Conservation (phyloP, 2,797 vertebrate species). For the Ambastaia sidthimunki region DNA sequence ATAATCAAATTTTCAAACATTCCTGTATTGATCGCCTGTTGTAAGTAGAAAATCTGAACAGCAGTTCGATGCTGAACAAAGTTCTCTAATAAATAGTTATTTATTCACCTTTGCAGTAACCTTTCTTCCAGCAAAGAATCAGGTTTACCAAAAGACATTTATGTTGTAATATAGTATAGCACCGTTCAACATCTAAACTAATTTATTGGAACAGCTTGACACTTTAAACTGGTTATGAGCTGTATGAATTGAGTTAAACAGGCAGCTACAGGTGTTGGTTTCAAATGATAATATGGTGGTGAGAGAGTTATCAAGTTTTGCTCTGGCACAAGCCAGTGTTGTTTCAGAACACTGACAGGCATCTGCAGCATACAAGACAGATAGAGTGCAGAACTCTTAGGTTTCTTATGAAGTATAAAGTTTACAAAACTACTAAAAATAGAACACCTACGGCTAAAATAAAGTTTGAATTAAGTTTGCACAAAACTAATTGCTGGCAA, state of each 20-base stretch:
- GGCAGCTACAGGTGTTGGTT: neutral
- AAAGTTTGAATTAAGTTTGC: neutral
- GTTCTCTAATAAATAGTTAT: constrained; percentile 14
- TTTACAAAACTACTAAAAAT: neutral
- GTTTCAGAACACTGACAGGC: neutral
- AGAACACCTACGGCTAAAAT: neutral
- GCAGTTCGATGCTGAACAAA: neutral
- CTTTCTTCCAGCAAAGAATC: constrained; percentile 3
- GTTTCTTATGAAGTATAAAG: neutral
- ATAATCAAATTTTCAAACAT: neutral
- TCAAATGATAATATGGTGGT: neutral
- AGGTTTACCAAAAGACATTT: neutral
- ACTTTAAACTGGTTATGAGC: constrained; percentile 8
- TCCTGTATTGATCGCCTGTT: too few species aligned
- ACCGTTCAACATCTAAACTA: constrained; percentile 29
- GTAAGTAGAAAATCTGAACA: too few species aligned
- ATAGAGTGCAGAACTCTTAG: neutral
- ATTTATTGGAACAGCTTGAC: neutral
- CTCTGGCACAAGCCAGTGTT: neutral
- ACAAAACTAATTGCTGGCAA: neutral
- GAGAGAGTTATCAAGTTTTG: constrained; percentile 6
- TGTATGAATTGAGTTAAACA: constrained; percentile 26
- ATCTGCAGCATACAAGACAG: neutral
- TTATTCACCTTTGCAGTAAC: constrained; percentile 30
- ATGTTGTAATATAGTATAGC: constrained; percentile 2